Evolutionary conservation across 2,797 vertebrate genomes (phyloP), one percentile per base, ranked within the genome.

Genomic region (Alexandromys oeconomus): DNA sequence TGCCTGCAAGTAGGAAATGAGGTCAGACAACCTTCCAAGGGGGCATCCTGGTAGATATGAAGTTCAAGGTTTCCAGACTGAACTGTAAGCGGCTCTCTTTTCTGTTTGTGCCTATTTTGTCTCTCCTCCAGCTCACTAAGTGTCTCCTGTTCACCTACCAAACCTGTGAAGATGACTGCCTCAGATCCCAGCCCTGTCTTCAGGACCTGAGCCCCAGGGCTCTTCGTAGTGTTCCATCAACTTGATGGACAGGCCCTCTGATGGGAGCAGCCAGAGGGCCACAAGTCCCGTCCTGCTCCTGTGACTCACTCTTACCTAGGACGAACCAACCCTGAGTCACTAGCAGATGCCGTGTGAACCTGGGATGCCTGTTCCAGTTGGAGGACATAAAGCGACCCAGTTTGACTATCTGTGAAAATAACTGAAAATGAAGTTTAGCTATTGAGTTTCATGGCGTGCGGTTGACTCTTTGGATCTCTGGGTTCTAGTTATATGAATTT

Each of bases 331-430:
- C 7, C 34, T 74, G 15, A 71, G n/a, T 23, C 65, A 34, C 74
- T 46, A 13, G 27, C 2, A 65, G 43, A 89, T 3, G 15, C 15
- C 3, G 0, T 29, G 43, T 37, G 27, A n/a, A 46, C 37, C 61
- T 46, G 25, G 48, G n/a, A 54, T 31, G 59, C n/a, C 48, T 81
- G 25, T 61, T 88, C 51, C 69, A 27, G 0, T 79, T 84, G 69
- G 77, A 77, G 19, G 15, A 25, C 51, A 57, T 37, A 29, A 46
- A 91, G 34, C 10, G 34, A 59, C 19, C 6, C 63, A 87, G 46
- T 82, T 43, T 87, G 86, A 40, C n/a, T 90, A 40, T 91, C 67
- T 89, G 73, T 84, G 84, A 92, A 96, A 79, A 21, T 31, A 88
- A 31, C 61, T 37, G 77, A 92, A 95, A 95, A 71, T 43, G 34